Base-by-base conservation (phyloP, 2,888 invertebrate genomes). In the Linhomoeus sp. region DNA sequence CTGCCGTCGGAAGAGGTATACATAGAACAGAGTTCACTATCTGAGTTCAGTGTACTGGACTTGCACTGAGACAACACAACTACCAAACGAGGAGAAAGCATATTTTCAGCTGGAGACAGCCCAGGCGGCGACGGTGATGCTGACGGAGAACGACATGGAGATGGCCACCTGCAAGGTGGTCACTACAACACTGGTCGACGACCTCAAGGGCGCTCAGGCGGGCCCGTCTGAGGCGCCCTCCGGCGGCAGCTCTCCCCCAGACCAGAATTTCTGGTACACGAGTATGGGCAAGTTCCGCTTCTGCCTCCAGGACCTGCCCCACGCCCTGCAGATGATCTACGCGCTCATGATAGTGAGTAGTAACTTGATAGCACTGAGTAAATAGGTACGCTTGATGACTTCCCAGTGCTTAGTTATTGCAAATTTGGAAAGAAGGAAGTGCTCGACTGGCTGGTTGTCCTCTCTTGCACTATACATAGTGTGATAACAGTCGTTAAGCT, bases 221-320 rank as follows among this genome's bases (percentile, higher is more conserved):
- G 26, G 35, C 25, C 7, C 7, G 7, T 5, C 29, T 12, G 29
- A 29, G 29, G 29, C 29, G 29, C 7, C 29, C 7, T 5, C 29
- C 5, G 29, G 29, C 35, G 12, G 2, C 24, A 26, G 7, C 23
- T n/a, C n/a, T n/a, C n/a, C n/a, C n/a, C n/a, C n/a, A n/a, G 40
- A 23, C 7, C 9, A 40, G 3, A 3, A 38, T 65, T 86, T 85
- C 66, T 88, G 88, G 88, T 79, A 83, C 51, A 90, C 88, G 0
- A 81, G 83, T 0, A 79, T 85, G 38, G 90, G 88, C 25, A 83
- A 84, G 65, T 88, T 88, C 67, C 80, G 82, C 65, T 88, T 90
- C 70, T 76, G 77, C 43, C 76, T 90, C 46, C 83, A 85, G 42
- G 81, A 86, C 60, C 69, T 92, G 51, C 88, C 90, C 0, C 80